phyloP scores from a whole-genome alignment of 2,113 vertebrate species.

The Enhydra lutris region DNA sequence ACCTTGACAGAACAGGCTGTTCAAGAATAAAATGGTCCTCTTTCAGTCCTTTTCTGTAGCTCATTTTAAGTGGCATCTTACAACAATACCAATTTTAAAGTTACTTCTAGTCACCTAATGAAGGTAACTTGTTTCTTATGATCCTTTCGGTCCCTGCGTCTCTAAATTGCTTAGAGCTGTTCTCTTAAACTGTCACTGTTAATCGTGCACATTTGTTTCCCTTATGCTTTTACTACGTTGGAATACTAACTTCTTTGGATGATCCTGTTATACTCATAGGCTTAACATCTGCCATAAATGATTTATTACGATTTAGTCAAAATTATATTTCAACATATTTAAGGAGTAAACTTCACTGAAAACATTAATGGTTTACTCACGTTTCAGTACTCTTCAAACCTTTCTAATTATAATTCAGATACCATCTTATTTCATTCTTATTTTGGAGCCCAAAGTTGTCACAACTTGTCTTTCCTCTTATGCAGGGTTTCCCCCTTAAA shows the following conservation, averaged over 20 bases:
- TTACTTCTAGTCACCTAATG: slow-evolving; percentile 38
- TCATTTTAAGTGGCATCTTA: slow-evolving; percentile 47
- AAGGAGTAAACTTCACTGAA: slow-evolving; percentile 53
- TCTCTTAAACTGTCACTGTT: slow-evolving; percentile 46
- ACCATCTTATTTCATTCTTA: slow-evolving; percentile 41
- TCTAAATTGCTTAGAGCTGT: slow-evolving; percentile 55
- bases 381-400: slow-evolving; percentile 12
- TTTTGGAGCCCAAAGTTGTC: slow-evolving; percentile 37
- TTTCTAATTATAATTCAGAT: slow-evolving; percentile 33
- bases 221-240: slow-evolving; percentile 47
- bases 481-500: background rate
- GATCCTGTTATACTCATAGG: slow-evolving; percentile 60
- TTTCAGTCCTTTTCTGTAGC: slow-evolving; percentile 28
- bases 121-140: slow-evolving; percentile 56
- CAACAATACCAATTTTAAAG: slow-evolving; percentile 52
- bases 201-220: slow-evolving; percentile 46
- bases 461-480: background rate
- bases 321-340: slow-evolving; percentile 55
- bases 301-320: slow-evolving; percentile 69
- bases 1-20: slow-evolving; percentile 62
- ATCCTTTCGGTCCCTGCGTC: slow-evolving; percentile 54
- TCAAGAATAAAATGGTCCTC: slow-evolving; percentile 52
- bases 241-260: slow-evolving; percentile 49
- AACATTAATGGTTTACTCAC: slow-evolving; percentile 40
- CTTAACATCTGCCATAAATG: slow-evolving; percentile 61